Evolutionary conservation across 2,888 invertebrate species (phyloP).

Genomic region (Sesia bembeciformis): DNA sequence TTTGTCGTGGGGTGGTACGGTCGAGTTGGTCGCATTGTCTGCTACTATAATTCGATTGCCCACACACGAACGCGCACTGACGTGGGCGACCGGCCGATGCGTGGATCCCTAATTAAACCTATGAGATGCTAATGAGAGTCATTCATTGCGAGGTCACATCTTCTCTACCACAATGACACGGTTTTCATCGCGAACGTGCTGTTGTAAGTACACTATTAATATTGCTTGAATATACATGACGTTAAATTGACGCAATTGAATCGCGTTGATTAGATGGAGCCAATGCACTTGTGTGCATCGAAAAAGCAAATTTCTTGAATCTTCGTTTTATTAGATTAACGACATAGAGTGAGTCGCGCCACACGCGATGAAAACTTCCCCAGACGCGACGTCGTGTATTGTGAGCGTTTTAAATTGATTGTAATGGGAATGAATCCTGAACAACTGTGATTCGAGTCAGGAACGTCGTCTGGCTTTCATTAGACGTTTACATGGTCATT

Average conservation of each 20-base stretch:
- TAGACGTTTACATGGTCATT: constrained; percentile 63
- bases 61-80: constrained; percentile 42
- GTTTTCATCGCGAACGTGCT: constrained; percentile 35
- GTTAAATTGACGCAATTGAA: constrained; percentile 13
- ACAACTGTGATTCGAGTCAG: constrained; percentile 60
- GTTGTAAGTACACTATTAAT: constrained; percentile 17
- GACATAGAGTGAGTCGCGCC: constrained; percentile 27
- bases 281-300: constrained; percentile 4
- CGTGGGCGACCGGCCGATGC: constrained; percentile 48
- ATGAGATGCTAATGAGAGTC: constrained; percentile 55
- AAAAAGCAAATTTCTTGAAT: neutral
- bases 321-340: neutral
- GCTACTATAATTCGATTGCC: constrained; percentile 65
- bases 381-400: constrained; percentile 44
- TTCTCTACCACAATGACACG: constrained; percentile 27
- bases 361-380: constrained; percentile 49
- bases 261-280: constrained; percentile 40
- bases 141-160: constrained; percentile 48
- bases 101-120: constrained; percentile 62
- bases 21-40: constrained; percentile 60
- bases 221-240: constrained; percentile 12
- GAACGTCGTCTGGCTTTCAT: constrained; percentile 53
- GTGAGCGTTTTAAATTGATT: constrained; percentile 63
- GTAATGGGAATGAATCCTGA: constrained; percentile 60
- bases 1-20: constrained; percentile 71